Base-by-base conservation (phyloP, 2,888 invertebrate genomes). In the Mythimna pallens region DNA sequence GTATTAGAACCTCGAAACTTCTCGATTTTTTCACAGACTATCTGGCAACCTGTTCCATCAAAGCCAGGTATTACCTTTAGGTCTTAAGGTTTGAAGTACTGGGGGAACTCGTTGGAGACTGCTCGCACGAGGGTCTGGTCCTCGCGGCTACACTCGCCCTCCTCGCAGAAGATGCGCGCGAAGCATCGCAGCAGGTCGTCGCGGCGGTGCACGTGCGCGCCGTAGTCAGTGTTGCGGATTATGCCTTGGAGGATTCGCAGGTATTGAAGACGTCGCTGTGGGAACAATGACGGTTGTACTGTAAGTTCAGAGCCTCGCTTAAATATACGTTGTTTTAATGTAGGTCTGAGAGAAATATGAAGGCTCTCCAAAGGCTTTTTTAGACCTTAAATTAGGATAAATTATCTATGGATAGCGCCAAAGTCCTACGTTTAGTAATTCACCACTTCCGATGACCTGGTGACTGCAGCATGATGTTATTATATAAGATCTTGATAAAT, bases 151-250 rank as follows among this genome's bases (percentile, higher is more conserved):
- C 97, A 96, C 40, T 97, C 97, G 6, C 97, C 97, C 90, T 98
- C 98, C 91, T 98, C 98, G 91, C 98, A 98, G 93, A 98, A 98
- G 91, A 99, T 98, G 65, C 98, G 97, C 47, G 98, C 98, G 92
- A 98, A 98, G 89, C 98, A 98, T 89, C 98, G 98, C 80, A 98
- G 97, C 64, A 99, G 96, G 92, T 99, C 98, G 76, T 98, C 98
- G 67, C 97, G 97, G 20, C 98, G 97, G 92, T 99, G 98, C 78
- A 97, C 96, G 91, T 98, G 98, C 50, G 98, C 97, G 3, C 97
- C 97, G 90, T 98, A 99, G 86, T 98, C 98, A 0, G 98, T 98
- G 89, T 98, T 98, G 55, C 98, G 97, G 86, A 99, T 97, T 43
- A 98, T 98, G 86, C 98, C 97, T 82, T 98, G 97, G 78, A 98